Evolutionary conservation across 2,888 invertebrate genomes (phyloP), one percentile per base, ranked within the genome.

Genomic region (Arge pagana): DNA sequence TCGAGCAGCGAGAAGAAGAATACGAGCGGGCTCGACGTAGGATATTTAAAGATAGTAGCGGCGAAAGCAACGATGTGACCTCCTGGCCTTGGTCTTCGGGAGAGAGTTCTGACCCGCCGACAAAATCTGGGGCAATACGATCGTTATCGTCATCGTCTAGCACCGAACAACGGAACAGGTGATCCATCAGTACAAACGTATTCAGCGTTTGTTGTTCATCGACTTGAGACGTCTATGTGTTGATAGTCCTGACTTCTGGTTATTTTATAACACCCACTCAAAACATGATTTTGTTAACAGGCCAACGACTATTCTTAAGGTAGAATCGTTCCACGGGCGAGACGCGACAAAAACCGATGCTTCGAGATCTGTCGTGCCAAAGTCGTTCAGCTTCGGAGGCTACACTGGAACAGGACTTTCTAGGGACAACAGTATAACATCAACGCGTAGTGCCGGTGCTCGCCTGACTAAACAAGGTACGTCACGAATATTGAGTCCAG

Each of bases 1-100:
- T 95, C 66, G 96, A 96, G 76, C 95, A 96, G 77, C 81, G 96
- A 21, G 93, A 94, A 78, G 89, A 89, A 69, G 91, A 93, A 64
- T 96, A 96, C 74, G 90, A 92, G 72, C 85, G 89, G 69, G 91
- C 87, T 42, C 82, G 92, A 52, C 83, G 89, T 59, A 84, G 95
- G 77, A 96, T 96, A 79, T 96, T 96, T 73, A 89, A 75, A 51
- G 74, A 72, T n/a, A 72, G 66, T 48, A 72, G 70, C 21, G 68
- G 71, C 1, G 76, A 75, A 4, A 67, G 71, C 53, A 58, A 68
- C 58, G 74, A 72, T 30, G 64, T 72, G 21, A 51, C 68, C 0
- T 72, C 74, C 2, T 75, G 76, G 75, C 72, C 74, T 0, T 74
- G 75, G 75, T 73, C 75, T 2, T 74, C 74, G 0, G 64, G 72